Evolutionary conservation across 2,113 vertebrate genomes (phyloP).

Genomic region (Hippocampus guttulatus): DNA sequence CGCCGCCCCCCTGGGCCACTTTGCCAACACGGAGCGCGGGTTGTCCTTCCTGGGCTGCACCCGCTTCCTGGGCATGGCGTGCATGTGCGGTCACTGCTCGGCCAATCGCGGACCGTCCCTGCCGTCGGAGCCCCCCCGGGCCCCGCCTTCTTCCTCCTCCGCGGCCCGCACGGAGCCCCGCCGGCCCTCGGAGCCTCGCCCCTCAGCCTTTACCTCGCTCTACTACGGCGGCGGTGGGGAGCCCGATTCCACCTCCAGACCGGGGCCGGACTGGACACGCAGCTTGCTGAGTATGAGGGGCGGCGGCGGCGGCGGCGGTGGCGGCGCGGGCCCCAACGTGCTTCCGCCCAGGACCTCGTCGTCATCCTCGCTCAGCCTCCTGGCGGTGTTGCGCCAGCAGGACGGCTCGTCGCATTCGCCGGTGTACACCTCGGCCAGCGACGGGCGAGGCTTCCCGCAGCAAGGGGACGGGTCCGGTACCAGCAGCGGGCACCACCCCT

Average conservation of each 20-base stretch:
- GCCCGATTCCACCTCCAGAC: conserved; percentile 64
- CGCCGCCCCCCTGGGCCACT: conserved; percentile 79
- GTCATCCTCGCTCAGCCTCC: conserved; percentile 90
- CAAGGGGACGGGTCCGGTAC: conserved; percentile 63
- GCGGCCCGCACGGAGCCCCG: conserved; percentile 88
- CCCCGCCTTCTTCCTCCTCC: conserved; percentile 78
- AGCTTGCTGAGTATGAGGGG: conserved; percentile 82
- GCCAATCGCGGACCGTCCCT: conserved; percentile 75
- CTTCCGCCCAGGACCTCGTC: conserved; percentile 94
- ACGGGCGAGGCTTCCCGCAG: conserved; percentile 84
- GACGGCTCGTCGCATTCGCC: conserved; percentile 87
- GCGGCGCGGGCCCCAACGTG: conserved; percentile 64
- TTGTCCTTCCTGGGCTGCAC: conserved; percentile 87
- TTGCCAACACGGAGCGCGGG: conserved; percentile 78
- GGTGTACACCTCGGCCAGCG: conserved; percentile 93
- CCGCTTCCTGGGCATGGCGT: conserved; percentile 92
- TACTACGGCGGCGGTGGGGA: conserved; percentile 74
- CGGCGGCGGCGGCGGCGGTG: conserved; percentile 40
- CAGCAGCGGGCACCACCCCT: conserved; percentile 79
- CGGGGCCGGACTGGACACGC: conserved; percentile 80
- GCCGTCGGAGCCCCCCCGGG: conserved; percentile 74
- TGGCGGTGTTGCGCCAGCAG: conserved; percentile 89
- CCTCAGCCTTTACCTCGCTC: conserved; percentile 95
- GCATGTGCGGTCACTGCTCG: conserved; percentile 91
- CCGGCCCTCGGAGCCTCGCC: conserved; percentile 75